Conservation (phyloP, 1,140 invertebrate species). For the Ostrea edulis region DNA sequence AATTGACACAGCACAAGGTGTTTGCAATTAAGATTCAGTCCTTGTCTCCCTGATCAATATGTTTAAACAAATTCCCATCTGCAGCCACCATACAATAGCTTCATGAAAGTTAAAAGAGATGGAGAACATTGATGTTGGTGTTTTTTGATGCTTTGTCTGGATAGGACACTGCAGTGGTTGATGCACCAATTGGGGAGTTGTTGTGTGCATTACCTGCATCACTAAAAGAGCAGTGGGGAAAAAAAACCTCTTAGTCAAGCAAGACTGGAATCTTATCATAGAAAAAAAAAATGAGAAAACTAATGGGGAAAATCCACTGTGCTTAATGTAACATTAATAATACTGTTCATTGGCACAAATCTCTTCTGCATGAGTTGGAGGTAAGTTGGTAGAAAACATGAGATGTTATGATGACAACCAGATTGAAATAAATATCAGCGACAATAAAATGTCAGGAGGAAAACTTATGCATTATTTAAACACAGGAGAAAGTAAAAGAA, state of each 20-base stretch:
- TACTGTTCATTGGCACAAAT: not conserved
- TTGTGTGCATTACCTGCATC: not conserved
- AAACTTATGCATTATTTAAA: slow-evolving; percentile 21
- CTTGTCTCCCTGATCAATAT: slow-evolving; percentile 15
- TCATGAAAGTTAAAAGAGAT: slow-evolving; percentile 9
- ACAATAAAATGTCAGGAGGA: not conserved
- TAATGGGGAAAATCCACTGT: not conserved
- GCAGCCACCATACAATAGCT: not conserved
- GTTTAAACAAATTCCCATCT: slow-evolving; percentile 10
- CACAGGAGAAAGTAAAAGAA: not conserved
- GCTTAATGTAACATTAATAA: slow-evolving; percentile 20
- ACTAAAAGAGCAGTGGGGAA: not conserved
- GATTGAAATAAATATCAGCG: not conserved
- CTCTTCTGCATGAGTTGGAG: not conserved
- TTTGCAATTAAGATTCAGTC: slow-evolving; percentile 12
- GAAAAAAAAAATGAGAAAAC: not conserved
- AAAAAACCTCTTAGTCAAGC: not conserved
- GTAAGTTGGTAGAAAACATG: not conserved
- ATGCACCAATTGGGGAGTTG: not conserved
- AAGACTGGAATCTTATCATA: slow-evolving; percentile 25
- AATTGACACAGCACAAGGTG: slow-evolving; percentile 19
- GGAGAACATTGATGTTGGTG: slow-evolving; percentile 3
- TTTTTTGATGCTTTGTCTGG: not conserved
- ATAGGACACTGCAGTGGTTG: not conserved
- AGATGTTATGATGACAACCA: not conserved